Evolutionary conservation across 2,113 vertebrate species (phyloP), one percentile per base, ranked within the genome.

Genomic region (Ovibos moschatus): DNA sequence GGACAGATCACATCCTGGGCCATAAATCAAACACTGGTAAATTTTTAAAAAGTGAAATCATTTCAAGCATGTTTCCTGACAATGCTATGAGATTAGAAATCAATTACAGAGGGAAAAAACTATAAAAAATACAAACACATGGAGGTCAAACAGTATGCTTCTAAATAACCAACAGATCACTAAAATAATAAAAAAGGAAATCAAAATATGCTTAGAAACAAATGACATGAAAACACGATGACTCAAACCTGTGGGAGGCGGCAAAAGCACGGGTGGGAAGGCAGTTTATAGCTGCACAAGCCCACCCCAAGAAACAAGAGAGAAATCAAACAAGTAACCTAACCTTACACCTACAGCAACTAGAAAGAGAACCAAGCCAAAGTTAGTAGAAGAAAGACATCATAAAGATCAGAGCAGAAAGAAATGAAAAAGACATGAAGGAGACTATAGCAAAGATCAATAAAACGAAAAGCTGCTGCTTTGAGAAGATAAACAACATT

Each of bases 321-420:
- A 19, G 4, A n/a, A 16, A 2, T 0, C 62, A 9, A 64, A 1
- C 30, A 64, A 8, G 16, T 2, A 67, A 4, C 33, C 62, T n/a
- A n/a, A 4, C 62, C 30, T 19, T 0, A n/a, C 7, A 8, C 62
- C 62, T n/a, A 64, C 7, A 17, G 30, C 30, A n/a, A 33, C 62
- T 5, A n/a, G 16, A 67, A n/a, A 67, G 27, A 58, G 62, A 67
- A 67, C 15, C 12, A 64, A 64, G 36, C 62, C 33, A n/a, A 4
- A n/a, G 33, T 67, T 17, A 67, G 33, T 1, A 67, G 62, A n/a
- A n/a, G 62, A 67, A 19, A 67, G 33, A n/a, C 33, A n/a, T 8
- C 4, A 8, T 19, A 19, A n/a, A n/a, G 62, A 64, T 4, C 62
- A n/a, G 33, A 2, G 33, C 33, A 67, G 62, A 67, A 67, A n/a